Evolutionary conservation across 1,140 invertebrate species (phyloP).

Genomic region (Tetragnatha versicolor): DNA sequence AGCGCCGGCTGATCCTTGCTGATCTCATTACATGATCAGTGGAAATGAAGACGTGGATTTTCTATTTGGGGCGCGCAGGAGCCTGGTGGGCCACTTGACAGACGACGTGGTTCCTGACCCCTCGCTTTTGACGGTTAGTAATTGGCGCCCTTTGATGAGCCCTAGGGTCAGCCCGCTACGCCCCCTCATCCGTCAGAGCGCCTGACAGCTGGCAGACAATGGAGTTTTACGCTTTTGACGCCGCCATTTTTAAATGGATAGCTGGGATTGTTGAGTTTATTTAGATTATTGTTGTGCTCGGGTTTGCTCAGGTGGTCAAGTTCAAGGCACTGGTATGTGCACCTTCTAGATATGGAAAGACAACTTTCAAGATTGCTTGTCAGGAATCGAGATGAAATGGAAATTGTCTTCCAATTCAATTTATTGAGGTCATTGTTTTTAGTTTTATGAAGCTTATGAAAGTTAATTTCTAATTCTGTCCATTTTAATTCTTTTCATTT

Average conservation of each 20-base stretch:
- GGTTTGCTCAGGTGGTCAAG: too few relatives aligned
- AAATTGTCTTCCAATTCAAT: too few relatives aligned
- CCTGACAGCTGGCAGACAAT: not conserved
- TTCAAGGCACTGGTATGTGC: too few relatives aligned
- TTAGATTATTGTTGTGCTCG: too few relatives aligned
- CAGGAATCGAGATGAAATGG: too few relatives aligned
- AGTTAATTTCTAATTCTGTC: too few relatives aligned
- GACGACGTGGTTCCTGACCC: conserved; percentile 21
- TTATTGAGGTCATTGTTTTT: too few relatives aligned
- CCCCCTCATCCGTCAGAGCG: conserved; percentile 25
- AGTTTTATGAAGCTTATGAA: too few relatives aligned
- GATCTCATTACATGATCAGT: conserved; percentile 19
- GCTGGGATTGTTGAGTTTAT: too few relatives aligned
- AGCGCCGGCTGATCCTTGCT: not conserved
- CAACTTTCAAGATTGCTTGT: too few relatives aligned
- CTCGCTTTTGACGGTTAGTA: conserved; percentile 30
- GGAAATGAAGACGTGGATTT: conserved; percentile 26
- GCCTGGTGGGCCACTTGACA: conserved; percentile 14
- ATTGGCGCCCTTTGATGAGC: conserved; percentile 26
- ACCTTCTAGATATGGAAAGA: too few relatives aligned
- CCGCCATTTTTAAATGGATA: not conserved
- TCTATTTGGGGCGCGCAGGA: not conserved
- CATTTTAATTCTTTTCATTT: too few relatives aligned
- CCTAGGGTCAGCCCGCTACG: conserved; percentile 7
- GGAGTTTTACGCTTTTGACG: not conserved